Conservation (phyloP, 1,140 invertebrate genomes). For the Anoplophora glabripennis region DNA sequence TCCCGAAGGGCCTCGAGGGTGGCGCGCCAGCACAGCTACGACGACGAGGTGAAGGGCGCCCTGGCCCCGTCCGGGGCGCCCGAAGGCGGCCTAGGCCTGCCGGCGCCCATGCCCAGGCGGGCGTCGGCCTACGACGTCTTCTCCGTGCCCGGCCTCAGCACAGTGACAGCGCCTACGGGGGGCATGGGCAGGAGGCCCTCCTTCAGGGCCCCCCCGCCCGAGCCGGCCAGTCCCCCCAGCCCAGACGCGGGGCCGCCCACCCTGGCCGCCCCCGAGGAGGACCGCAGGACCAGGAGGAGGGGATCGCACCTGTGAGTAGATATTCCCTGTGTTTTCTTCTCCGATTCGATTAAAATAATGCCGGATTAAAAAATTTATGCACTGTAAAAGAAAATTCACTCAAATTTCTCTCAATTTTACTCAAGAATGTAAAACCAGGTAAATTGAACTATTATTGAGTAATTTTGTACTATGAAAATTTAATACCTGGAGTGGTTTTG, state of each 20-base stretch:
- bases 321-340: too few species aligned
- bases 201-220: conserved; percentile 60
- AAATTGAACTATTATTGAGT: too few species aligned
- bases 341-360: too few species aligned
- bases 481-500: too few species aligned
- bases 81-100: conserved; percentile 58
- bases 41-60: conserved; percentile 66
- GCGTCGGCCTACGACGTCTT: conserved; percentile 80
- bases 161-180: conserved; percentile 43
- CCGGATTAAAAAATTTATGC: too few species aligned
- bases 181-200: conserved; percentile 61
- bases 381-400: too few species aligned
- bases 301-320: conserved; percentile 74
- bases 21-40: conserved; percentile 74
- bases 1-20: conserved; percentile 66
- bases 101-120: conserved; percentile 65
- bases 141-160: conserved; percentile 49
- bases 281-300: conserved; percentile 67
- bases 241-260: conserved; percentile 51
- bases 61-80: conserved; percentile 40
- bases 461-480: too few species aligned
- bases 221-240: conserved; percentile 56
- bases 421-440: too few species aligned
- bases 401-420: too few species aligned
- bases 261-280: conserved; percentile 64